Evolutionary conservation across 2,113 vertebrate genomes (phyloP).

Genomic region (Phylloscopus trochiloides): DNA sequence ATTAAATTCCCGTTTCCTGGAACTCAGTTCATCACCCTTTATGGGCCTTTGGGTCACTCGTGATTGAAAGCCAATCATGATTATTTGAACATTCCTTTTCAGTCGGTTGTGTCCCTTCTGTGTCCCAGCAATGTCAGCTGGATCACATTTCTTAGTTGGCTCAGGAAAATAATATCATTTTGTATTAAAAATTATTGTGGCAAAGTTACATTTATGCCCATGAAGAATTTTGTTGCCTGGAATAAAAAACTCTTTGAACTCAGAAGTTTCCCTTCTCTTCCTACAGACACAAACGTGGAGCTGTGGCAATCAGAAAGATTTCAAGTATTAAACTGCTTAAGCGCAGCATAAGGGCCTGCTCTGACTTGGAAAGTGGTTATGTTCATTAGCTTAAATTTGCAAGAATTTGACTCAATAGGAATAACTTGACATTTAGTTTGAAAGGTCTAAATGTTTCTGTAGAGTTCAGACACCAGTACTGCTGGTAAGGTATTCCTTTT

Average conservation of each 20-base stretch:
- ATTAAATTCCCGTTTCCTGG: not conserved
- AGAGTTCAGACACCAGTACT: not conserved
- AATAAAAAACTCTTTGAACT: not conserved
- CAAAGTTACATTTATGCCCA: not conserved
- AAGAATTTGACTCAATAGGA: constrained; percentile 31
- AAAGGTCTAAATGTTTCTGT: constrained; percentile 47
- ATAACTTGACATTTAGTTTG: constrained; percentile 56
- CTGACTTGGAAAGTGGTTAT: constrained; percentile 1
- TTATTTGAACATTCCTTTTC: not conserved
- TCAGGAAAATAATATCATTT: not conserved
- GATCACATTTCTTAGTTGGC: not conserved
- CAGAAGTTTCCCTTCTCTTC: not conserved
- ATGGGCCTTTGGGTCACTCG: not conserved
- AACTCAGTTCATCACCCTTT: not conserved
- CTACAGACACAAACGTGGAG: not conserved
- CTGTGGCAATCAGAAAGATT: not conserved
- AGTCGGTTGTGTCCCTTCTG: not conserved
- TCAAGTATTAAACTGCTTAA: not conserved
- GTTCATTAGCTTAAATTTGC: constrained; percentile 46
- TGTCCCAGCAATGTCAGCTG: not conserved
- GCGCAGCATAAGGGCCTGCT: not conserved
- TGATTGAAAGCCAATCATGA: not conserved
- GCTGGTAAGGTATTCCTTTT: not conserved
- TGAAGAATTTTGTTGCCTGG: not conserved
- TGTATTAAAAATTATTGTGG: not conserved